Conservation (phyloP, 2,797 vertebrate genomes). For the Acanthurus lineatus region DNA sequence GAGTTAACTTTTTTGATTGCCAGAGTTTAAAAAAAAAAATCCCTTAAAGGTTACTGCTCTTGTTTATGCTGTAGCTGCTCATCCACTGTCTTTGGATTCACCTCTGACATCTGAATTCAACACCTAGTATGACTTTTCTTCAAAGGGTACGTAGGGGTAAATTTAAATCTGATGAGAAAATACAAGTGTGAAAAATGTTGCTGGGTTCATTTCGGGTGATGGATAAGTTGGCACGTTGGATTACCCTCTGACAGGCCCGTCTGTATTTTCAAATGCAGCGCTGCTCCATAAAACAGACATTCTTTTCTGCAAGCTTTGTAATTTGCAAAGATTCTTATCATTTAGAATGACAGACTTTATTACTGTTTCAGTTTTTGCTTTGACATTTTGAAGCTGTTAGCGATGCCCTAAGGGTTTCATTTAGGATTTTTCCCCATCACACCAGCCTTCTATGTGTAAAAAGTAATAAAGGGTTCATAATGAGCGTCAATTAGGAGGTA, state of each 20-base stretch:
- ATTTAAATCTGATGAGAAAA: conserved; percentile 68
- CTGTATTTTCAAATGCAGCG: conserved; percentile 50
- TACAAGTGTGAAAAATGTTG: conserved; percentile 71
- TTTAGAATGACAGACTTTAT: conserved; percentile 58
- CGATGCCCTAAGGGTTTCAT: conserved; percentile 61
- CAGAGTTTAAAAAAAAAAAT: conserved; percentile 14
- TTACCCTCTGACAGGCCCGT: conserved; percentile 63
- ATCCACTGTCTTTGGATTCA: conserved; percentile 36
- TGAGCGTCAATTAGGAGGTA: conserved; percentile 58
- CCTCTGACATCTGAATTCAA: conserved; percentile 38
- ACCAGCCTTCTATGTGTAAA: conserved; percentile 56
- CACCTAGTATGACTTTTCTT: conserved; percentile 33
- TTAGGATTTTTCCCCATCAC: conserved; percentile 61
- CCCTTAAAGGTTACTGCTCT: background rate
- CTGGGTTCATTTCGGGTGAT: conserved; percentile 78
- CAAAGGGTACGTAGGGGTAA: conserved; percentile 14
- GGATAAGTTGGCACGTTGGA: conserved; percentile 64
- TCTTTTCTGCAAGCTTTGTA: conserved; percentile 34
- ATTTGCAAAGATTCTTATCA: conserved; percentile 57
- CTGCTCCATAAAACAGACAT: conserved; percentile 53
- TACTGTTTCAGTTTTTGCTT: conserved; percentile 52
- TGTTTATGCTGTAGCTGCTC: conserved; percentile 27
- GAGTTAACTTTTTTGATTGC: conserved; percentile 55
- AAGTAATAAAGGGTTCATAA: conserved; percentile 67
- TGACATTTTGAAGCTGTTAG: conserved; percentile 68